Conservation (phyloP, 2,888 invertebrate species). For the Amblyjoppa proteus region DNA sequence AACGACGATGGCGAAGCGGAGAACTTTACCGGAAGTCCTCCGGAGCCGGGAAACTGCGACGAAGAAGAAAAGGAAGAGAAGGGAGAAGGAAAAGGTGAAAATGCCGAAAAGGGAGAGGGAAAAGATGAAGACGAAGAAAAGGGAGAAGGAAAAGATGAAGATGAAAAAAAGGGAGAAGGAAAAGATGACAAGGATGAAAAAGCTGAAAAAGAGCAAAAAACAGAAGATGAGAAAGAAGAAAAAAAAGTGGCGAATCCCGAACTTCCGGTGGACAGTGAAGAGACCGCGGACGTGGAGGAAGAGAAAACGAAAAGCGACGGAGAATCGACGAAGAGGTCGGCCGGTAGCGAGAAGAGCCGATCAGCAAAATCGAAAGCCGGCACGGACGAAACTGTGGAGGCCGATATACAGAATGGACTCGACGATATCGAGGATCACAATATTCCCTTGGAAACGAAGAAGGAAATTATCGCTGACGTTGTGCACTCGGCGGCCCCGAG, state of each 20-base stretch:
- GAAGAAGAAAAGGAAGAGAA: neutral
- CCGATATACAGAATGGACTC: conserved; percentile 67
- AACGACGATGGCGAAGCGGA: neutral
- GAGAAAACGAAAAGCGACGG: conserved; percentile 75
- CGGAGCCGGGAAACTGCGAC: neutral
- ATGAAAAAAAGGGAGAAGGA: no score
- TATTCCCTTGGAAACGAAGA: conserved; percentile 73
- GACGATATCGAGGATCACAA: conserved; percentile 66
- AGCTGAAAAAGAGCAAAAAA: neutral
- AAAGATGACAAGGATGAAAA: neutral
- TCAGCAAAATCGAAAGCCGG: conserved; percentile 67
- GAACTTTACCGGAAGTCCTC: neutral
- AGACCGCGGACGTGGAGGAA: conserved; percentile 61
- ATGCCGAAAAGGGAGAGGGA: neutral
- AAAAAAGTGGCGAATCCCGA: conserved; percentile 65
- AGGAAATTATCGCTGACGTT: conserved; percentile 80
- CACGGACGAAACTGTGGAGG: conserved; percentile 72
- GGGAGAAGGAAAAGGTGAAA: neutral
- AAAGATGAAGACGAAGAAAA: conserved; percentile 24
- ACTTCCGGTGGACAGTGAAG: conserved; percentile 58
- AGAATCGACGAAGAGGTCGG: conserved; percentile 76
- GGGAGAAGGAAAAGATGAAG: no score
- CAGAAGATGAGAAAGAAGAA: conserved; percentile 30
- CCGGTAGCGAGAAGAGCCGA: conserved; percentile 68
- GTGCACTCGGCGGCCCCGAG: conserved; percentile 76